Evolutionary conservation across 2,113 vertebrate genomes (phyloP).

Genomic region (Crotalus tigris): DNA sequence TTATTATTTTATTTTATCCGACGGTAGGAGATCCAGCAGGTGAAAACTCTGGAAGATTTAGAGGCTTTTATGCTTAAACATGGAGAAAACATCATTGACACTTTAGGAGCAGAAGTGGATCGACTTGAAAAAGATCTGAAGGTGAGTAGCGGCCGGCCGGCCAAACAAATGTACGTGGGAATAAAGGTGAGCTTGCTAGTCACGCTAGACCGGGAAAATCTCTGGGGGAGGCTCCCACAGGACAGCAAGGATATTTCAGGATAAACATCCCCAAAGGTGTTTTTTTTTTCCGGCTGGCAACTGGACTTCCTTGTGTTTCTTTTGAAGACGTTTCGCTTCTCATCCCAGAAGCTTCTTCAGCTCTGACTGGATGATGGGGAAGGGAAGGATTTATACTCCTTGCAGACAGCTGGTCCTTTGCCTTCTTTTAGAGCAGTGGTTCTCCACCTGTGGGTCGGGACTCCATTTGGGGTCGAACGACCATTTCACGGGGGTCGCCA

Average conservation of each 20-base stretch:
- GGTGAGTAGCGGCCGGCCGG: constrained; percentile 66
- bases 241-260: not conserved
- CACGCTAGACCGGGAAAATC: not conserved
- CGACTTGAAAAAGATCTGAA: constrained; percentile 96
- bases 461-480: too few species aligned
- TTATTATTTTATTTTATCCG: not conserved
- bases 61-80: constrained; percentile 98
- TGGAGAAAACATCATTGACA: constrained; percentile 97
- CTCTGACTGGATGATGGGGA: too few species aligned
- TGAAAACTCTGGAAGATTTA: constrained; percentile 92
- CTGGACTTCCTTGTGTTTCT: too few species aligned
- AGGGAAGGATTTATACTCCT: too few species aligned
- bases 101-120: constrained; percentile 93
- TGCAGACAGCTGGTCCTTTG: too few species aligned
- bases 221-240: not conserved
- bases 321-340: too few species aligned
- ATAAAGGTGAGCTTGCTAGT: not conserved
- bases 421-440: too few species aligned
- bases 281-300: too few species aligned
- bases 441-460: too few species aligned
- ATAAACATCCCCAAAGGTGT: too few species aligned
- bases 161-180: not conserved
- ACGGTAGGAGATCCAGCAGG: constrained; percentile 91
- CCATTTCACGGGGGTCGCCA: too few species aligned
- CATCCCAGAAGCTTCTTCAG: too few species aligned